Percentiles rank a stretch among this genome's conserved stretches.
These are phyloP conservation scores for Zaprionus lineosus DNA, from an alignment of 2,888 invertebrate species.

Conservation along the genomic window DNA sequence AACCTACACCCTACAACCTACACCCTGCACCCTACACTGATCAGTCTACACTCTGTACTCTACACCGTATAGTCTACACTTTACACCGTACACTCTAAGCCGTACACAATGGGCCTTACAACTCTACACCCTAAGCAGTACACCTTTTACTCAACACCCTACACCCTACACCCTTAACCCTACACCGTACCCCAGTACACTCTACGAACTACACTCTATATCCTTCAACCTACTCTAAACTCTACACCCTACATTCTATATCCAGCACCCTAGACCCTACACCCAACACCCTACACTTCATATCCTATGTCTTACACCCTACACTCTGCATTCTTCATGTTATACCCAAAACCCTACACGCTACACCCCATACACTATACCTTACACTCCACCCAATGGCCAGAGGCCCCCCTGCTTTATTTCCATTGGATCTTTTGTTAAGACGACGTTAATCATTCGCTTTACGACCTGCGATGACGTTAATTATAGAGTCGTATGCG, in stretches of 20 bases:
- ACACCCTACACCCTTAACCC: slow-evolving; percentile 8
- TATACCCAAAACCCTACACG: no score
- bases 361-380: slow-evolving; percentile 10
- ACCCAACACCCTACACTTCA: no score
- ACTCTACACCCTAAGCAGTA: slow-evolving; percentile 13
- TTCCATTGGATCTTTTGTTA: slow-evolving; percentile 53
- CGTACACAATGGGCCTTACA: no score
- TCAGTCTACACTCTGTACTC: slow-evolving; percentile 11
- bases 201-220: no score
- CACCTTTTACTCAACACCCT: no score
- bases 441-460: slow-evolving; percentile 65
- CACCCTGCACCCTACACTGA: no score
- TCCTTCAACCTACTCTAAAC: slow-evolving; percentile 10
- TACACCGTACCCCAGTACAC: no score
- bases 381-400: no score
- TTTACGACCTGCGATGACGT: slow-evolving; percentile 54
- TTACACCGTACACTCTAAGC: slow-evolving; percentile 9
- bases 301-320: slow-evolving; percentile 1
- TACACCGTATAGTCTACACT: no score
- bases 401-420: slow-evolving; percentile 30
- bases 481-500: slow-evolving; percentile 63
- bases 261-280: slow-evolving; percentile 10
- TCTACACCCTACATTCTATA: no score
- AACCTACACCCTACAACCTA: slow-evolving; percentile 10
- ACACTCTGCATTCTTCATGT: no score